Base-by-base conservation (phyloP, 2,113 vertebrate species). In the Lagenorhynchus albirostris region DNA sequence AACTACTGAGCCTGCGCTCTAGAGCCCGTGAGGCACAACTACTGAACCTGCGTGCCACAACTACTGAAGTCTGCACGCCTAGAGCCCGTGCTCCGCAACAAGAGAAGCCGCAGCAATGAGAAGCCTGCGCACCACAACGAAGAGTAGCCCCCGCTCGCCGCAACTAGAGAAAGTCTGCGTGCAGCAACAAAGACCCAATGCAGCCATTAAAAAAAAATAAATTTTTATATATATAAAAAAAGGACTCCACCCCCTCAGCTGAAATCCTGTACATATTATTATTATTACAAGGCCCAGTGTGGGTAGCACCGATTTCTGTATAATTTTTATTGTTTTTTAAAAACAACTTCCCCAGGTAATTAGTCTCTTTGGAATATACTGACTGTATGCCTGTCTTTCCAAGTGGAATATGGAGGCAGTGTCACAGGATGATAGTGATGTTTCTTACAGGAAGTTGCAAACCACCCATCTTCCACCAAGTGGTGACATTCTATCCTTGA, bases 361-460 rank as follows among this genome's bases (percentile, higher is more conserved):
- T 33, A 21, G 2, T 81, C 71, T 85, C 68, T 65, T 23, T 23
- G 84, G 79, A 44, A 47, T 4, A 29, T 6, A 13, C 5, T 65
- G 25, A 6, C 6, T 44, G 8, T 13, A 0, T 0, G 71, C 14
- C 12, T n/a, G 44, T 53, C 33, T 81, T 31, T 29, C 50, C 70
- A 15, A 6, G 41, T 25, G n/a, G 44, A 23, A 3, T 2, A 2
- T 0, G 4, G 33, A 17, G 10, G 50, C 50, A 71, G 58, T 41
- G 11, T 0, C 5, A 17, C 13, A 36, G 21, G 29, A 29, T 0
- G 7, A 38, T 2, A 9, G 53, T 6, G 44, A 67, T 17, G 6
- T 55, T 44, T 25, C 33, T 13, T 8, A 1, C 1, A 6, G 10
- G 65, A 31, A 50, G 18, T 14, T 15, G n/a, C 14, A 38, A 44